Conservation (phyloP, 2,888 invertebrate species). For the Leucophenga montana region DNA sequence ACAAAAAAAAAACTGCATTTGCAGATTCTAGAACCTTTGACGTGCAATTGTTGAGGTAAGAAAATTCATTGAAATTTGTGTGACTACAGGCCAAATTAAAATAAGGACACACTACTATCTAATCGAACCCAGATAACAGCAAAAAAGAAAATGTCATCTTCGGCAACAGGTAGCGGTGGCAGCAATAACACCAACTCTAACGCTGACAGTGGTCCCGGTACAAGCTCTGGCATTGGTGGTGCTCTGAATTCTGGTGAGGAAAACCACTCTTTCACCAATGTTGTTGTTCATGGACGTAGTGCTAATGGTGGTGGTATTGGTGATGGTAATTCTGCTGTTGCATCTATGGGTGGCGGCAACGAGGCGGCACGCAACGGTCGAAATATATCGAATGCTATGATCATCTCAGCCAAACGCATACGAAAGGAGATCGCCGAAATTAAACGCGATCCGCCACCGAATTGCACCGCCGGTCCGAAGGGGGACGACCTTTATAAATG, state of each 20-base stretch:
- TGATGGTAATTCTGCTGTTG: slow-evolving; percentile 42
- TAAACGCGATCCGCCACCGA: slow-evolving; percentile 96
- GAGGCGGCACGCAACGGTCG: slow-evolving; percentile 86
- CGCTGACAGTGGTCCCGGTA: slow-evolving; percentile 48
- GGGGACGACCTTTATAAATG: slow-evolving; percentile 98
- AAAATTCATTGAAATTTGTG: too few species aligned
- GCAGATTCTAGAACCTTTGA: too few species aligned
- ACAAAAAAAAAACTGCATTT: too few species aligned
- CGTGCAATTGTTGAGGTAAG: too few species aligned
- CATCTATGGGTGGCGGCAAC: slow-evolving; percentile 62
- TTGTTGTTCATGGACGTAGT: slow-evolving; percentile 76
- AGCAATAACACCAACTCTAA: slow-evolving; percentile 74
- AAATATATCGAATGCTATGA: slow-evolving; percentile 94
- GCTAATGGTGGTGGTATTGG: slow-evolving; percentile 76
- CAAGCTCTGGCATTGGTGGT: slow-evolving; percentile 38
- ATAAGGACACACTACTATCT: neutral
- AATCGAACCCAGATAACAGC: neutral
- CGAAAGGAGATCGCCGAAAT: slow-evolving; percentile 98
- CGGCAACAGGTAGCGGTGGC: slow-evolving; percentile 68
- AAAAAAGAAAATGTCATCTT: slow-evolving; percentile 60
- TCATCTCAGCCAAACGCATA: slow-evolving; percentile 94
- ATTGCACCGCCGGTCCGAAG: slow-evolving; percentile 98
- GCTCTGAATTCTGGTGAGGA: slow-evolving; percentile 44
- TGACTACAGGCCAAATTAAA: too few species aligned
- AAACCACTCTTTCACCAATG: slow-evolving; percentile 41